These are phyloP conservation scores for Epizoanthus rinbou DNA, from an alignment of 92 coral and sea anemone species.

Conservation along the genomic window DNA sequence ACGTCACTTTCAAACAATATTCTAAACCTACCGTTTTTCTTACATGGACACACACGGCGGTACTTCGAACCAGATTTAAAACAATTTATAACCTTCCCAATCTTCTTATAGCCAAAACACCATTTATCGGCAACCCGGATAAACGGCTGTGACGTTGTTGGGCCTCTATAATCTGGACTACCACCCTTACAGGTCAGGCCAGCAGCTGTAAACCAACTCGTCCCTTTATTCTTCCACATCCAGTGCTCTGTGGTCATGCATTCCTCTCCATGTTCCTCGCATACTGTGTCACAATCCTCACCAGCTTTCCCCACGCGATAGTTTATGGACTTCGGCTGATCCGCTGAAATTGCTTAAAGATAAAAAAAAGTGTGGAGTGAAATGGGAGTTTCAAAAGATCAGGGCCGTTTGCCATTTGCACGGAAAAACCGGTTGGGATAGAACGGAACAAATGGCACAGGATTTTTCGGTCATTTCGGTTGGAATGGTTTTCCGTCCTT, in stretches of 20 bases:
- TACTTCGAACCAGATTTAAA: neutral
- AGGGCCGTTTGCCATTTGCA: too few species aligned
- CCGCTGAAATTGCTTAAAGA: conserved; percentile 8
- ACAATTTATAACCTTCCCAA: neutral
- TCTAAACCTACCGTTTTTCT: conserved; percentile 6
- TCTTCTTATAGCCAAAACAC: conserved; percentile 4
- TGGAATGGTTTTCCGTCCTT: too few species aligned
- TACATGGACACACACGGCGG: conserved; percentile 25
- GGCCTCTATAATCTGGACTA: too few species aligned
- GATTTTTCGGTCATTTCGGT: too few species aligned
- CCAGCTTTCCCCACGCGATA: conserved; percentile 13
- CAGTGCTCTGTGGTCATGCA: conserved; percentile 35
- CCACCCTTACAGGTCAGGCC: neutral
- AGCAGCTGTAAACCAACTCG: conserved; percentile 27
- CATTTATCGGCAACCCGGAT: too few species aligned
- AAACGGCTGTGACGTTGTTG: too few species aligned
- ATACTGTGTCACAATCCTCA: neutral
- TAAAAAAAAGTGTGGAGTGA: neutral
- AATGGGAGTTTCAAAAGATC: too few species aligned
- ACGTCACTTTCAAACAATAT: neutral
- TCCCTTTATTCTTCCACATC: conserved; percentile 33
- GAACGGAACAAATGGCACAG: too few species aligned
- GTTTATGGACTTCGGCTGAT: conserved; percentile 5
- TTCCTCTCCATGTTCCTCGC: conserved; percentile 3
- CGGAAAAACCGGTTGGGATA: too few species aligned